These are phyloP conservation scores for Zaprionus camerounensis DNA, from an alignment of 1,140 invertebrate species.

Conservation along the genomic window DNA sequence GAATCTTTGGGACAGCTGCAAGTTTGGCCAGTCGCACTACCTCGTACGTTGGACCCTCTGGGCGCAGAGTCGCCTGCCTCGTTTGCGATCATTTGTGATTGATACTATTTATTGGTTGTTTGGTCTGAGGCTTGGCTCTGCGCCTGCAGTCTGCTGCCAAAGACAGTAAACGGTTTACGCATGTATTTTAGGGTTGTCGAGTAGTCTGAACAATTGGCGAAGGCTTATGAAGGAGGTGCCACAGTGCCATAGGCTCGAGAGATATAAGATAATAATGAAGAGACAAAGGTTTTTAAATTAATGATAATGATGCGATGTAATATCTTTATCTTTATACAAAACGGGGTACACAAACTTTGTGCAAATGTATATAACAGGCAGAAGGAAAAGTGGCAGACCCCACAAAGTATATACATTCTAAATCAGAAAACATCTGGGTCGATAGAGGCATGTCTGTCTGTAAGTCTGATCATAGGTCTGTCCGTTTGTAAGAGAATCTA, in stretches of 20 bases:
- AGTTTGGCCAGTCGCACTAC: constrained; percentile 63
- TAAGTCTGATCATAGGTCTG: too few relatives aligned
- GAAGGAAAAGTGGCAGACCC: too few relatives aligned
- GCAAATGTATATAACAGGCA: too few relatives aligned
- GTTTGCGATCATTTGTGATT: constrained; percentile 79
- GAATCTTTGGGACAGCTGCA: constrained; percentile 69
- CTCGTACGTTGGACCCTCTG: constrained; percentile 39
- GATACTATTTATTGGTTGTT: constrained; percentile 80
- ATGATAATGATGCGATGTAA: too few relatives aligned
- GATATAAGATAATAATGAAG: background rate
- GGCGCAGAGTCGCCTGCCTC: constrained; percentile 65
- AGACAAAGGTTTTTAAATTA: background rate
- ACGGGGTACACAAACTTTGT: too few relatives aligned
- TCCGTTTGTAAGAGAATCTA: too few relatives aligned
- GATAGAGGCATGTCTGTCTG: too few relatives aligned
- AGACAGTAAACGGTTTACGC: constrained; percentile 31
- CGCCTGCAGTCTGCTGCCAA: constrained; percentile 20
- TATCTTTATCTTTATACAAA: too few relatives aligned
- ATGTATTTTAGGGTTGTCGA: constrained; percentile 52
- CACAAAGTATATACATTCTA: too few relatives aligned
- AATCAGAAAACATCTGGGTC: too few relatives aligned
- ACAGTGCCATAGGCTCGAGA: background rate
- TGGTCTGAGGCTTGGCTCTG: constrained; percentile 38
- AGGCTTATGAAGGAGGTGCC: background rate
- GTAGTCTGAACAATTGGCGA: background rate